A percentile compares a stretch with the other conserved stretches of the same genome.
Evolutionary conservation across 2,888 invertebrate species (phyloP).

Genomic region (Micoletzkya japonica): DNA sequence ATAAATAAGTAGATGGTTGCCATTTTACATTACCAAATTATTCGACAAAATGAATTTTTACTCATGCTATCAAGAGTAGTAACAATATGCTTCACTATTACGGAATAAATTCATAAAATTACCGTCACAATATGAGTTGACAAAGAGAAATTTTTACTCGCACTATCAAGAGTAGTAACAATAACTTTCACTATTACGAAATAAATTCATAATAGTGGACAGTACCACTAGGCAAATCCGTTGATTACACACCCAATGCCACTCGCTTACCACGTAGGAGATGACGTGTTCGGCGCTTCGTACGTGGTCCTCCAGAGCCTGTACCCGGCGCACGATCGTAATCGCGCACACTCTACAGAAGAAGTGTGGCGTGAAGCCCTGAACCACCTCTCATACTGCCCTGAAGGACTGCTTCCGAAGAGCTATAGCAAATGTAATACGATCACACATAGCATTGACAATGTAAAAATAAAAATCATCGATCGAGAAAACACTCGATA

Average conservation of each 20-base stretch:
- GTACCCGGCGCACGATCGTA: constrained; percentile 31
- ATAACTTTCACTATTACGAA: neutral
- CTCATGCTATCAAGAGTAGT: too few species aligned
- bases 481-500: neutral
- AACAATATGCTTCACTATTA: too few species aligned
- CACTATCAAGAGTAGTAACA: neutral
- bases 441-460: neutral
- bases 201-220: neutral
- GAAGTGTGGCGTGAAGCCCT: constrained; percentile 34
- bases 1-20: too few species aligned
- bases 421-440: neutral
- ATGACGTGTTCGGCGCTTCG: constrained; percentile 35
- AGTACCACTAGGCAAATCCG: neutral
- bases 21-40: too few species aligned
- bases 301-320: constrained; percentile 37
- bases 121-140: neutral
- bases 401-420: neutral
- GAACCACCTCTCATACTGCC: neutral
- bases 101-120: too few species aligned
- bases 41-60: too few species aligned
- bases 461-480: neutral
- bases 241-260: too few species aligned
- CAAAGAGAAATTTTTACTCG: neutral
- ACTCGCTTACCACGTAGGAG: constrained; percentile 38
- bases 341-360: constrained; percentile 38